Percentiles rank a stretch among this genome's conserved stretches.
Conservation (phyloP, 2,888 invertebrate species). For the Rotaria socialis region DNA sequence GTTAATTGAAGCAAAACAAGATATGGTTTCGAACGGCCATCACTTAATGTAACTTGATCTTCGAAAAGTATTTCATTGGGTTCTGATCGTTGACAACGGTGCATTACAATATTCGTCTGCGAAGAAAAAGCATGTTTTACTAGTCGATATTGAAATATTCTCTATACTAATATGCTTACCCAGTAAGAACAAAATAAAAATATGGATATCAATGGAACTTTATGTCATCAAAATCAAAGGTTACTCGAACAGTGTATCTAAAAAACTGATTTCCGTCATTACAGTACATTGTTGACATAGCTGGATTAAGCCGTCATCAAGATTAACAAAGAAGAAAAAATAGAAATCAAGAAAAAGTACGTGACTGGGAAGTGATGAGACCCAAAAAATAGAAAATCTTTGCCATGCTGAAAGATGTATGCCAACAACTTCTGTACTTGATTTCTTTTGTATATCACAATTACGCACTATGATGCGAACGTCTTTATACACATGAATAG, state of each 20-base stretch:
- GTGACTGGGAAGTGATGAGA: no score
- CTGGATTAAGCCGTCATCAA: not conserved
- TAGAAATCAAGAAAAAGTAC: no score
- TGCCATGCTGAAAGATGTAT: no score
- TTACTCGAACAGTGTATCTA: not conserved
- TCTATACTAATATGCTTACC: not conserved
- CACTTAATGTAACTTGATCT: conserved; percentile 6
- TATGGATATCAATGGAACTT: not conserved
- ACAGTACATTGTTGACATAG: not conserved
- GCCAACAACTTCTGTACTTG: no score
- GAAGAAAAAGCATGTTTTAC: not conserved
- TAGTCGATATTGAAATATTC: not conserved
- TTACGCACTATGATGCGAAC: no score
- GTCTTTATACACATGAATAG: no score
- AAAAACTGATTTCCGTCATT: not conserved
- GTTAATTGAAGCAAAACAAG: conserved; percentile 15
- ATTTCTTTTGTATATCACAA: no score
- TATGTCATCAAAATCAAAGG: not conserved
- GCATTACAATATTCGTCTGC: not conserved
- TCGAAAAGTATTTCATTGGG: not conserved
- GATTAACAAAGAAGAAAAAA: not conserved
- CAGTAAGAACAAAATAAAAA: not conserved
- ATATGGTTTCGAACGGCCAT: not conserved
- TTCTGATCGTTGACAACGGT: not conserved
- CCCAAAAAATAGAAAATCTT: no score